These are phyloP conservation scores for Callospermophilus lateralis DNA, from an alignment of 2,113 vertebrate species.

Conservation along the genomic window DNA sequence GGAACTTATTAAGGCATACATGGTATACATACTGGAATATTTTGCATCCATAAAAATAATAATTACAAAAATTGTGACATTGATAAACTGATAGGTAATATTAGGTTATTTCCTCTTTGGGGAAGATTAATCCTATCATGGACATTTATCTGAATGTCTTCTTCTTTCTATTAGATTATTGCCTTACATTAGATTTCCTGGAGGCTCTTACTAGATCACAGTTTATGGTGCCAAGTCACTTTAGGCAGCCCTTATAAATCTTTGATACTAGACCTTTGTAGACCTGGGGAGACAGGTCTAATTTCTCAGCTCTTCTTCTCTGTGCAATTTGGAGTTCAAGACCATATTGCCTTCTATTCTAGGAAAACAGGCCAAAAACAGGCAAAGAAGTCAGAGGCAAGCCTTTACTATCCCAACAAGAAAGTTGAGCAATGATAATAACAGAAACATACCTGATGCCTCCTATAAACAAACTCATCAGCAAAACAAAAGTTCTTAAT, in stretches of 20 bases:
- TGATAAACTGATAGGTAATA: not conserved
- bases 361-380: not conserved
- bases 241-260: not conserved
- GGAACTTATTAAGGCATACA: not conserved
- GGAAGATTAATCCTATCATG: not conserved
- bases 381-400: not conserved
- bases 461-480: not conserved
- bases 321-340: not conserved
- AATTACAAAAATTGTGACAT: not conserved
- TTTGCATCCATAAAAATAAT: not conserved
- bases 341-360: not conserved
- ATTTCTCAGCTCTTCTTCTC: not conserved
- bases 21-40: not conserved
- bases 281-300: not conserved
- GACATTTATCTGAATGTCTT: not conserved
- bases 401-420: not conserved
- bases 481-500: not conserved
- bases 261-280: not conserved
- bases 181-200: not conserved
- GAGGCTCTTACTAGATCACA: not conserved
- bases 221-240: not conserved
- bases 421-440: not conserved
- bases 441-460: not conserved
- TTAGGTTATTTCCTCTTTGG: not conserved
- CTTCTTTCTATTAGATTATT: not conserved